Evolutionary conservation across 2,888 invertebrate genomes (phyloP).

Genomic region (Chromoteleia sp.): DNA sequence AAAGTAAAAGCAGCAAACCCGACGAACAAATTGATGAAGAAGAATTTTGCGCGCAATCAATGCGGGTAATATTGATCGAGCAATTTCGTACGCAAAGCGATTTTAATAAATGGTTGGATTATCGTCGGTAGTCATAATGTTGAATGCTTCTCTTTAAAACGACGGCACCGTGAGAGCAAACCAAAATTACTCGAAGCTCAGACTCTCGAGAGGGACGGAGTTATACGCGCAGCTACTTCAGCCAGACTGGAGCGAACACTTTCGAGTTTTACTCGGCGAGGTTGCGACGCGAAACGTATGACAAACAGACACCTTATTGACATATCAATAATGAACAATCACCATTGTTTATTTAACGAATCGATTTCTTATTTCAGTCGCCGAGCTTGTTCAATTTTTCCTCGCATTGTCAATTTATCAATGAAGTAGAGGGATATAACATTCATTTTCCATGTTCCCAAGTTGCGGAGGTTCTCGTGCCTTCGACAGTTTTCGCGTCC

Average conservation of each 20-base stretch:
- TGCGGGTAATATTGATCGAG: constrained; percentile 61
- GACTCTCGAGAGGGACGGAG: constrained; percentile 33
- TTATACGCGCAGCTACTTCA: constrained; percentile 45
- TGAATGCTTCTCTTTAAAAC: constrained; percentile 64
- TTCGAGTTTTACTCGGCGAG: constrained; percentile 36
- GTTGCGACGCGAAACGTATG: constrained; percentile 29
- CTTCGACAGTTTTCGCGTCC: neutral
- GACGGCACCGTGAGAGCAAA: constrained; percentile 47
- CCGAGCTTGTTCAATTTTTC: neutral
- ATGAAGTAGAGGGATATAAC: neutral
- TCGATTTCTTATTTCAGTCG: constrained; percentile 20
- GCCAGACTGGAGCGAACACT: constrained; percentile 42
- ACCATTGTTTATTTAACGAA: constrained; percentile 28
- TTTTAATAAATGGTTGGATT: constrained; percentile 64
- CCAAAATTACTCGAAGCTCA: constrained; percentile 58
- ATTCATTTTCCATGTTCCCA: neutral
- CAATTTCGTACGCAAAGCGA: constrained; percentile 54
- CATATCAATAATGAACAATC: constrained; percentile 45
- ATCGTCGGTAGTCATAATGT: constrained; percentile 41
- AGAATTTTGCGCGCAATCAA: constrained; percentile 39
- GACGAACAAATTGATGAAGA: constrained; percentile 13
- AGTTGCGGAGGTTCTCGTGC: too few relatives aligned
- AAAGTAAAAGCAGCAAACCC: constrained; percentile 2
- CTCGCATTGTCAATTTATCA: neutral
- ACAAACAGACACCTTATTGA: constrained; percentile 42